A percentile compares a stretch with the other conserved stretches of the same genome.
These are phyloP conservation scores for Phyllotis vaccarum DNA, from an alignment of 2,797 vertebrate genomes.

Conservation along the genomic window DNA sequence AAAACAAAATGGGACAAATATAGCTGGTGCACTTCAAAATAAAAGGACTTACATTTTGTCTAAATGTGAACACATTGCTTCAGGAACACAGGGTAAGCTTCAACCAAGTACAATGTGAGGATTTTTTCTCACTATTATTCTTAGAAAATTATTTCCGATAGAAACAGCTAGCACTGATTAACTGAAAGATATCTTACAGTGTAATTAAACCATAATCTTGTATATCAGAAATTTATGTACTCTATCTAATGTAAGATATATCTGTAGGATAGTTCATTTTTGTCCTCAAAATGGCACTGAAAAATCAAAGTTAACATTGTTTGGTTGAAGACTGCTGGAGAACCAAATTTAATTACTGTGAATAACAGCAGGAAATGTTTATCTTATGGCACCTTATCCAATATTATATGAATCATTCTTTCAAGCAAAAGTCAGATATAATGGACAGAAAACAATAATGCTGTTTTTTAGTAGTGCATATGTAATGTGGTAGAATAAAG, in stretches of 20 bases:
- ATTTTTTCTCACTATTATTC: neutral
- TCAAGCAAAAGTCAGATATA: neutral
- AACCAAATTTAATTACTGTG: neutral
- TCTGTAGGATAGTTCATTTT: neutral
- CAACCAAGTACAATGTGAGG: neutral
- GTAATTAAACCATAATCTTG: neutral
- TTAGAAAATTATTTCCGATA: neutral
- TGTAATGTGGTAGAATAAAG: neutral
- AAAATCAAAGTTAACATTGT: neutral
- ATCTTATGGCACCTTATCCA: neutral
- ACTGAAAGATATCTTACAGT: neutral
- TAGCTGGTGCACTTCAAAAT: neutral
- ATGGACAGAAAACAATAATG: neutral
- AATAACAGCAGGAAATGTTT: neutral
- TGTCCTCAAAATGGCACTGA: conserved; percentile 17
- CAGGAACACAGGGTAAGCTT: neutral
- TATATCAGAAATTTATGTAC: neutral
- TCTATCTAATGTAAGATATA: neutral
- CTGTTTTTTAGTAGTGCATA: neutral
- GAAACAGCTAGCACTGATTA: neutral
- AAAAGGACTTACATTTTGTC: conserved; percentile 39
- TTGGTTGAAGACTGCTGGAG: neutral
- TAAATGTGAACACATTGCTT: conserved; percentile 20
- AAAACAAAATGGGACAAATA: conserved; percentile 60
- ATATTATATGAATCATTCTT: neutral